Base-by-base conservation (phyloP, 2,113 vertebrate species). In the Ceyx margarethae region DNA sequence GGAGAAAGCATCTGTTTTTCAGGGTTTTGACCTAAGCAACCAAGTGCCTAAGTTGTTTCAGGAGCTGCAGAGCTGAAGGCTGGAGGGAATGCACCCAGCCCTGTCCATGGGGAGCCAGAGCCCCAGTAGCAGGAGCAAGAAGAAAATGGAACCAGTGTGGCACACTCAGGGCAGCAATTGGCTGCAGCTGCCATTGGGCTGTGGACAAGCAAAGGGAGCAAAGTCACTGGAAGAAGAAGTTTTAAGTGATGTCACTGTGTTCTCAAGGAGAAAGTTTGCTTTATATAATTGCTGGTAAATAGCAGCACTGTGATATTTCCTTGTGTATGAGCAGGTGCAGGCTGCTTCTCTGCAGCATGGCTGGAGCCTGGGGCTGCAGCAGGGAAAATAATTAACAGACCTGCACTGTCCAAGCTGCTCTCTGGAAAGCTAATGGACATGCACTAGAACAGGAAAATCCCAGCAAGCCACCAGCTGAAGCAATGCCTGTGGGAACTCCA, bases 181-280 rank as follows among this genome's bases (percentile, higher is more conserved):
- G 3, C 45, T 71, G n/a, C 61, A 20, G 51, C 35, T 7, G 3
- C 37, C 2, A 2, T n/a, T 0, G 0, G 13, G 62, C 14, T 3
- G 7, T 25, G 19, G 15, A 15, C 37, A 16, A 61, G 10, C 22
- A 18, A 51, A 43, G n/a, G 78, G 18, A 74, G 23, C 5, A 37
- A 58, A 85, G 43, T 64, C 53, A 37, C 16, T 1, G 2, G 28
- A 28, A 88, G 13, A 10, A 42, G 10, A 20, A 50, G 22, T 72
- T 85, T 46, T 90, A 56, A 72, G 51, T 51, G 81, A 84, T 4
- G 6, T 40, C 46, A 66, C 0, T 67, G 10, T 26, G 19, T 62
- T 66, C 33, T 73, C 22, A 58, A 62, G 51, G 53, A 48, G 61
- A 80, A 33, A 21, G 28, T 67, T 84, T 77, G 29, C 31, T 77